A percentile compares a stretch with the other conserved stretches of the same genome.
These are phyloP conservation scores for Cochlearius cochlearius DNA, from an alignment of 2,113 vertebrate species.

Conservation along the genomic window DNA sequence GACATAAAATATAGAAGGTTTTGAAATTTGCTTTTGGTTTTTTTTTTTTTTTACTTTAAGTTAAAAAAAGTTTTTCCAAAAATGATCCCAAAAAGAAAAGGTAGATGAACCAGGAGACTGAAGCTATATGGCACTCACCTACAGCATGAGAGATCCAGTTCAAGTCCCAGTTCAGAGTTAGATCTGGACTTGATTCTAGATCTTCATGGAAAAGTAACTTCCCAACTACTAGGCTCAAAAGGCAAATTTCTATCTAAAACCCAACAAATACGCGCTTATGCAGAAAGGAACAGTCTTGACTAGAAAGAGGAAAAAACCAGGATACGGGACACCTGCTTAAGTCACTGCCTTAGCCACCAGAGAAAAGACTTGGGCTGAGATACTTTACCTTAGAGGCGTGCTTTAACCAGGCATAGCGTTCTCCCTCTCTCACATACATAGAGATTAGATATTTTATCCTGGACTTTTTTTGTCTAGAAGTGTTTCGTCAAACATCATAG, in stretches of 20 bases:
- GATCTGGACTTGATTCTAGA: not conserved
- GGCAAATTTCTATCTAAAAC: not conserved
- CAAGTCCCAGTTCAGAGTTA: not conserved
- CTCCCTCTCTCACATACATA: not conserved
- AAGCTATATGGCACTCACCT: not conserved
- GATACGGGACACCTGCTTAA: not conserved
- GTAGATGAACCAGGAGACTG: not conserved
- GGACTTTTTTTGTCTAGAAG: not conserved
- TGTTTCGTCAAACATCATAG: not conserved
- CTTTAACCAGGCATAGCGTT: not conserved
- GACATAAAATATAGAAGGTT: not conserved
- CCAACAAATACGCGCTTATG: fast-evolving
- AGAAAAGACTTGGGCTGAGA: not conserved
- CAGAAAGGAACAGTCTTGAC: not conserved
- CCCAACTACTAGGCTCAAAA: not conserved
- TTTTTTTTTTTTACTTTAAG: not conserved
- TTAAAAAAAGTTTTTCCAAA: not conserved
- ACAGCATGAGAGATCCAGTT: not conserved
- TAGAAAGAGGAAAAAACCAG: not conserved
- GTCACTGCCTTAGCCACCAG: not conserved
- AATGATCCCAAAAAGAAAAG: not conserved
- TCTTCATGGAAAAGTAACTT: not conserved
- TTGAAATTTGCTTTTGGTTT: not conserved
- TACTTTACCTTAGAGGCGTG: not conserved
- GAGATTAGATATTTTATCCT: not conserved